Conservation (phyloP, 1,140 invertebrate species). For the Littorina saxatilis region DNA sequence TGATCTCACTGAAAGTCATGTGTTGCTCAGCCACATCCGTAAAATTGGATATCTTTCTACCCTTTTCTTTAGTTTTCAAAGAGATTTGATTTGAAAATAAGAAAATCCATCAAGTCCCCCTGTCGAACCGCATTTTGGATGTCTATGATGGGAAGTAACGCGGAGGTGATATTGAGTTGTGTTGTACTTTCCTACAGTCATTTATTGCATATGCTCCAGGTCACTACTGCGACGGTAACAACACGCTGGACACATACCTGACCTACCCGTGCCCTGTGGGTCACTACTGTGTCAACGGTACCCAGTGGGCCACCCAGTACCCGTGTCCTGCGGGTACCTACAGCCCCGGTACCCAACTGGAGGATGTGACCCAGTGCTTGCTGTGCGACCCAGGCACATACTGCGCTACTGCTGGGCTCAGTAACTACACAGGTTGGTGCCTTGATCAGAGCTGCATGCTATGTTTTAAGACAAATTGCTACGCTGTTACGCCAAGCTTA, state of each 20-base stretch:
- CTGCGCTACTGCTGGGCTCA: conserved; percentile 61
- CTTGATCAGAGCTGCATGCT: not conserved
- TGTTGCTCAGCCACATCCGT: too few species aligned
- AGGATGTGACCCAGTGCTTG: conserved; percentile 56
- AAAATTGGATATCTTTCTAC: too few species aligned
- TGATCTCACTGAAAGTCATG: too few species aligned
- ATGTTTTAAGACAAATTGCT: too few species aligned
- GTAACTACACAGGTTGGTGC: conserved; percentile 53
- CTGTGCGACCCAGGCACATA: conserved; percentile 69
- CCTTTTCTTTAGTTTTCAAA: too few species aligned
- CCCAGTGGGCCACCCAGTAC: conserved; percentile 64
- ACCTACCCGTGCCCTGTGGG: conserved; percentile 66
- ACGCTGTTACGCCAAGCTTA: too few species aligned
- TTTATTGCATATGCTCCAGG: conserved; percentile 54
- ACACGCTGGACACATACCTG: conserved; percentile 61
- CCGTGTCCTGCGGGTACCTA: conserved; percentile 70
- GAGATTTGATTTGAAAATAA: too few species aligned
- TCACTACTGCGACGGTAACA: conserved; percentile 66
- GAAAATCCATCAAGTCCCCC: too few species aligned
- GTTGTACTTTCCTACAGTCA: too few species aligned
- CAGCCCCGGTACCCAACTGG: conserved; percentile 58
- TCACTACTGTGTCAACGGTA: conserved; percentile 71
- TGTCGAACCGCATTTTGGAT: too few species aligned
- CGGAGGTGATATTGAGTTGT: too few species aligned
- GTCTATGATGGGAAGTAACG: too few species aligned